Percentiles rank a stretch among this genome's conserved stretches.
Evolutionary conservation across 2,797 vertebrate genomes (phyloP).

Genomic region (Lacerta bilineata): DNA sequence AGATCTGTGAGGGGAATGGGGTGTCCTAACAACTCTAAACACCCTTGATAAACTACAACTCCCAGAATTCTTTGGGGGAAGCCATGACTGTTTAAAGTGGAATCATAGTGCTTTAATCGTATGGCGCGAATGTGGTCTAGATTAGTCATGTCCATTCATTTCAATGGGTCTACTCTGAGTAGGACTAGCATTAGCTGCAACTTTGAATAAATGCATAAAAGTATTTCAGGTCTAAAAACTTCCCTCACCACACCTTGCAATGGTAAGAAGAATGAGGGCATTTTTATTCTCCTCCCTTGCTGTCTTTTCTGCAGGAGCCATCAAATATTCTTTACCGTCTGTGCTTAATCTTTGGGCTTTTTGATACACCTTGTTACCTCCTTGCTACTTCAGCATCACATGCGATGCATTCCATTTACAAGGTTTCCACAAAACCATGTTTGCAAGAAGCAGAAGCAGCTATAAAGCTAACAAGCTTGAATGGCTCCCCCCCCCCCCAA

Average conservation of each 20-base stretch:
- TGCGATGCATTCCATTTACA: constrained; percentile 67
- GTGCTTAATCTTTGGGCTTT: constrained; percentile 75
- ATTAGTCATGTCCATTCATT: too few relatives aligned
- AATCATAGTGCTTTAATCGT: too few relatives aligned
- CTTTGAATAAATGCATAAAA: too few relatives aligned
- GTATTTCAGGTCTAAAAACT: too few relatives aligned
- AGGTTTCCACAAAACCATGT: constrained; percentile 69
- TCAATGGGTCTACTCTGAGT: too few relatives aligned
- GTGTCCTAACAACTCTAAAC: too few relatives aligned
- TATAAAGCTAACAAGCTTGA: constrained; percentile 57
- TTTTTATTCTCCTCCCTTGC: constrained; percentile 21
- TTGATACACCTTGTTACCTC: constrained; percentile 74
- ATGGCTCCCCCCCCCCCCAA: constrained; percentile 45
- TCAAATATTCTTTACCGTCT: constrained; percentile 66
- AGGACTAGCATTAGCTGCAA: too few relatives aligned
- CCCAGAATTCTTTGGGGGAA: too few relatives aligned
- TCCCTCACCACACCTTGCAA: background rate
- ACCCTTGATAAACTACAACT: too few relatives aligned
- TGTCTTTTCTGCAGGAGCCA: constrained; percentile 62
- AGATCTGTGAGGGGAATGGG: too few relatives aligned
- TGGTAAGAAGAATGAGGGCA: background rate
- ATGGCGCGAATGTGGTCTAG: too few relatives aligned
- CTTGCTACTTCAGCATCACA: constrained; percentile 65
- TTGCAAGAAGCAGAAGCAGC: constrained; percentile 54
- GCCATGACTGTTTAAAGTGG: too few relatives aligned